phyloP scores from a whole-genome alignment of 1,140 invertebrate species.

The Sarcophaga peregrina region DNA sequence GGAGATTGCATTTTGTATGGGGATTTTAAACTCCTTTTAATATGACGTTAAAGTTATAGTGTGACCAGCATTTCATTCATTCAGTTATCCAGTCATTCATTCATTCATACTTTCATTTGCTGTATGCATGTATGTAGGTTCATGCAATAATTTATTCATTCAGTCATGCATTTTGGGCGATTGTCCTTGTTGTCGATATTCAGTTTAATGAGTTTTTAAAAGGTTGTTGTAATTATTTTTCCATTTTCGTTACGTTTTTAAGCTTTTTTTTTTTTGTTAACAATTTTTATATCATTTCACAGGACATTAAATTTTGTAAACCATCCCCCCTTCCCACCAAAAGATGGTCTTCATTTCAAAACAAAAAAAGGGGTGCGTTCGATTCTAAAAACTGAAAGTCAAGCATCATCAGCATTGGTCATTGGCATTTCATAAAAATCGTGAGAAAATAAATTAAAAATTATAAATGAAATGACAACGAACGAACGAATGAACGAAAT shows the following conservation, averaged over 20 bases:
- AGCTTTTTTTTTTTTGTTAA: no score
- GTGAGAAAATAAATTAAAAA: conserved; percentile 16
- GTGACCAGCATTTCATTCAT: not conserved
- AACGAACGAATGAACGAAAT: not conserved
- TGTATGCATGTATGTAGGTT: no score
- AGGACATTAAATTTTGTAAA: not conserved
- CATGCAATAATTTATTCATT: not conserved
- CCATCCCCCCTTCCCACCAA: not conserved
- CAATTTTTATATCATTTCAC: not conserved
- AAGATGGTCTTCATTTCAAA: not conserved
- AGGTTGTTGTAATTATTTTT: not conserved
- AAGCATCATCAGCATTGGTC: no score
- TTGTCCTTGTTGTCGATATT: not conserved
- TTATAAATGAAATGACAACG: conserved; percentile 1
- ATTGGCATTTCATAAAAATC: not conserved
- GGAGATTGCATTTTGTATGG: not conserved
- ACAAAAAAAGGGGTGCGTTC: no score
- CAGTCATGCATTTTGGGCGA: not conserved
- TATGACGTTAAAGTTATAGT: not conserved
- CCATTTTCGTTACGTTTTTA: not conserved
- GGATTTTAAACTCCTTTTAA: not conserved
- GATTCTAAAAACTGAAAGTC: no score
- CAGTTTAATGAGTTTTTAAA: not conserved
- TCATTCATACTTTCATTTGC: not conserved
- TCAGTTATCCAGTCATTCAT: not conserved